A percentile compares a stretch with the other conserved stretches of the same genome.
Conservation (phyloP, 2,113 vertebrate genomes). For the Xiphophorus maculatus region DNA sequence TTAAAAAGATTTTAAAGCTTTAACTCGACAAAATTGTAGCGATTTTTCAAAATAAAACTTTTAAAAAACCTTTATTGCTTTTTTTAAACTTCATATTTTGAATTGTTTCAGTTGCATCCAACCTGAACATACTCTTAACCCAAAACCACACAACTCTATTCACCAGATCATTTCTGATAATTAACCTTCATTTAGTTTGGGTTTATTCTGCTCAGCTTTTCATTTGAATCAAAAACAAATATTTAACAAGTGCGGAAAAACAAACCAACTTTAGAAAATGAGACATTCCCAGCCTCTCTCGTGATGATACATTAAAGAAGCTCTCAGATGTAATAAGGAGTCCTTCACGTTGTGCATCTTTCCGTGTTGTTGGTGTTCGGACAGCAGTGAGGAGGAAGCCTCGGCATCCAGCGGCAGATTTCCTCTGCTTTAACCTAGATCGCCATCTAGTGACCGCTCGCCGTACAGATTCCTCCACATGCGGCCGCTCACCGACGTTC, state of each 20-base stretch:
- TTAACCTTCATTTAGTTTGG: not conserved
- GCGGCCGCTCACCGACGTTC: not conserved
- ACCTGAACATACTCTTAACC: not conserved
- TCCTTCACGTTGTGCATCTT: conserved; percentile 16
- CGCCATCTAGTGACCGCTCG: conserved; percentile 70
- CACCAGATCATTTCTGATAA: not conserved
- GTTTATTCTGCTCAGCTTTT: not conserved
- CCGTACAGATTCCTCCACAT: not conserved
- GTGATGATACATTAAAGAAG: not conserved
- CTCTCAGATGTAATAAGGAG: not conserved
- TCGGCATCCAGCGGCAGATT: conserved; percentile 16
- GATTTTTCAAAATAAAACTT: no score
- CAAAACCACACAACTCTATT: not conserved
- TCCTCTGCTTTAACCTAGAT: conserved; percentile 69
- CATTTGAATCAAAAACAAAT: not conserved
- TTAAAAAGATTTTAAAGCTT: no score
- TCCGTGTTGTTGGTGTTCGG: conserved; percentile 26
- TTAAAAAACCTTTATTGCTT: no score
- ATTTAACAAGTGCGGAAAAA: not conserved
- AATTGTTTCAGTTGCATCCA: not conserved
- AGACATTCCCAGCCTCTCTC: conserved; percentile 9
- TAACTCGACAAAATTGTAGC: no score
- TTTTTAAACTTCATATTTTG: no score
- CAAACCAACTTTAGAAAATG: not conserved
- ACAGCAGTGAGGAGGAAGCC: conserved; percentile 45